phyloP scores from a whole-genome alignment of 2,888 invertebrate genomes.

The Aphrophora alni region DNA sequence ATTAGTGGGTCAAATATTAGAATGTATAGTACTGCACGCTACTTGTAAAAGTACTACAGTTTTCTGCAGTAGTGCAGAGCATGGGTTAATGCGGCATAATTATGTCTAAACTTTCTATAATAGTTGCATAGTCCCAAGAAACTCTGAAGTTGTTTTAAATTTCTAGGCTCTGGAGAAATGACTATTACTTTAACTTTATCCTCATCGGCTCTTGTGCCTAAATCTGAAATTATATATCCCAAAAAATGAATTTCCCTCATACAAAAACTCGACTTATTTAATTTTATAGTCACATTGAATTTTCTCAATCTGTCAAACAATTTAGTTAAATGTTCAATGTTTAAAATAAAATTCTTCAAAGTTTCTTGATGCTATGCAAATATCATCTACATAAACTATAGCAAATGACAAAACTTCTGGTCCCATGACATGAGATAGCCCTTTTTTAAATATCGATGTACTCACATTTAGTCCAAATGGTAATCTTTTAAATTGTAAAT shows the following conservation, averaged over 20 bases:
- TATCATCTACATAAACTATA: no score
- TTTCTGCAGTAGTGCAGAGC: no score
- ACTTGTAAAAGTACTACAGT: no score
- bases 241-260: background rate
- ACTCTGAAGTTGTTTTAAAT: slow-evolving; percentile 6
- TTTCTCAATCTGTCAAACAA: background rate
- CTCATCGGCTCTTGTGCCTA: background rate
- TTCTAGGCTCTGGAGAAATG: background rate
- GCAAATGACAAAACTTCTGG: background rate
- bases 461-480: background rate
- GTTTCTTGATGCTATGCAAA: background rate
- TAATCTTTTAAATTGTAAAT: background rate
- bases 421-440: background rate
- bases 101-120: slow-evolving; percentile 8
- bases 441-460: slow-evolving; percentile 4
- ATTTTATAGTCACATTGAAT: background rate
- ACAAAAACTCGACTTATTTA: background rate
- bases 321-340: background rate
- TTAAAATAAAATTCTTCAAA: no score
- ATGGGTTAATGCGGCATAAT: slow-evolving; percentile 11
- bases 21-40: no score
- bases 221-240: background rate
- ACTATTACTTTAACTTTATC: background rate
- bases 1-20: no score
- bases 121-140: slow-evolving; percentile 21